These are phyloP conservation scores for Diloba caeruleocephala DNA, from an alignment of 2,888 invertebrate species.

Conservation along the genomic window DNA sequence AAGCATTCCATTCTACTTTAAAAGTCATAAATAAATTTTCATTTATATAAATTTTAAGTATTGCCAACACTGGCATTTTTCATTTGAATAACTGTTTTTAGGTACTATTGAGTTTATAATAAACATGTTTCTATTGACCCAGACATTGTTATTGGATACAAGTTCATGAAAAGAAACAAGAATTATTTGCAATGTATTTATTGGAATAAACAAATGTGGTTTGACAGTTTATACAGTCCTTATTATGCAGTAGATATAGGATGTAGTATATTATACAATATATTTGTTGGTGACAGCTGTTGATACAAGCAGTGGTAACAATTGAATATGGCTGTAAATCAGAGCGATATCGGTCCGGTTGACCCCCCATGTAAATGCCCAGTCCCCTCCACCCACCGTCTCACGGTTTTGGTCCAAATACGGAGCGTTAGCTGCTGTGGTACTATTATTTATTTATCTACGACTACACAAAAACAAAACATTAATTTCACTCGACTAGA, in stretches of 20 bases:
- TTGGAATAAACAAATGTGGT: conserved; percentile 25
- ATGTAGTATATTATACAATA: conserved; percentile 68
- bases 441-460: conserved; percentile 17
- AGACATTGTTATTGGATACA: conserved; percentile 1
- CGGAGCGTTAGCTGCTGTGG: conserved; percentile 54
- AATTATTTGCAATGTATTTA: conserved; percentile 33
- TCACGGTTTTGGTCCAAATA: conserved; percentile 64
- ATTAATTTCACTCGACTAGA: no score
- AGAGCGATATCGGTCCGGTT: conserved; percentile 78
- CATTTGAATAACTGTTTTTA: conserved; percentile 43
- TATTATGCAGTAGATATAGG: conserved; percentile 35
- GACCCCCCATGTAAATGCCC: conserved; percentile 83
- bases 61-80: conserved; percentile 40
- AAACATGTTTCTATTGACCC: conserved; percentile 19
- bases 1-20: conserved; percentile 51
- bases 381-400: conserved; percentile 69
- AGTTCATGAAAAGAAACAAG: conserved; percentile 24
- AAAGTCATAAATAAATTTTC: conserved; percentile 55
- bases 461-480: no score
- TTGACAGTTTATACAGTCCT: conserved; percentile 38
- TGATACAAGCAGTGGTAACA: conserved; percentile 83
- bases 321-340: conserved; percentile 87
- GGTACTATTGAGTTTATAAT: conserved; percentile 17
- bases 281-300: conserved; percentile 79
- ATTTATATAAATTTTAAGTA: conserved; percentile 47